These are phyloP conservation scores for Callionymus lyra DNA, from an alignment of 2,113 vertebrate genomes.

Conservation along the genomic window DNA sequence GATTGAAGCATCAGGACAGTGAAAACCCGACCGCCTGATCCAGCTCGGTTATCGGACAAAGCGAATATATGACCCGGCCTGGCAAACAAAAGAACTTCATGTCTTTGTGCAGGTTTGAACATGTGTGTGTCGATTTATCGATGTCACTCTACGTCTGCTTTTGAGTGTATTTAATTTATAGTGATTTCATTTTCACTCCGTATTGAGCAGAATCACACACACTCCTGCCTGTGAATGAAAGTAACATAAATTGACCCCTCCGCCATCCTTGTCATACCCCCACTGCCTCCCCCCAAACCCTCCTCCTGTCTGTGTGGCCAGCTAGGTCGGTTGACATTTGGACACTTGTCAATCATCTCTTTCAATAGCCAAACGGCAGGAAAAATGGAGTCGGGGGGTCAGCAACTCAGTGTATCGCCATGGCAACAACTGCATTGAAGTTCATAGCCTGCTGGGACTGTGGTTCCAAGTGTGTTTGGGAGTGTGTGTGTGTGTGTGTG, in stretches of 20 bases:
- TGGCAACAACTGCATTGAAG: slow-evolving; percentile 65
- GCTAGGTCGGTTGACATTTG: slow-evolving; percentile 67
- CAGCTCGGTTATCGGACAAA: slow-evolving; percentile 36
- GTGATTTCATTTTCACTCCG: slow-evolving; percentile 17
- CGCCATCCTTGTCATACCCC: slow-evolving; percentile 1
- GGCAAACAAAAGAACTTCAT: slow-evolving; percentile 41
- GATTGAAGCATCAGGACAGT: slow-evolving; percentile 14
- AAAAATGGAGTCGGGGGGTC: slow-evolving; percentile 63
- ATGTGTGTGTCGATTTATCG: slow-evolving; percentile 3
- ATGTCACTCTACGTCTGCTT: too few species aligned
- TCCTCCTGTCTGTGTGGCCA: slow-evolving; percentile 46
- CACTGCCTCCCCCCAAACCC: background rate
- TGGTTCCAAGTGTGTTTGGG: slow-evolving; percentile 35
- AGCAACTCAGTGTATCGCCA: slow-evolving; percentile 62
- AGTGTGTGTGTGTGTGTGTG: slow-evolving; percentile 20
- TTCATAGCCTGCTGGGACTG: slow-evolving; percentile 67
- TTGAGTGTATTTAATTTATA: slow-evolving; percentile 10
- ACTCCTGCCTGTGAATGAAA: slow-evolving; percentile 38
- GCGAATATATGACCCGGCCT: slow-evolving; percentile 40
- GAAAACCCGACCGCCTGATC: slow-evolving; percentile 25
- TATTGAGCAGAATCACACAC: slow-evolving; percentile 18
- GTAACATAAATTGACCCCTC: slow-evolving; percentile 39
- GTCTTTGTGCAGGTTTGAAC: slow-evolving; percentile 10
- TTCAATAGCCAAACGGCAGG: slow-evolving; percentile 64
- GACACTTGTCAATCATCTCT: slow-evolving; percentile 72